These are phyloP conservation scores for Linyphia triangularis DNA, from an alignment of 2,888 invertebrate species.

Conservation along the genomic window DNA sequence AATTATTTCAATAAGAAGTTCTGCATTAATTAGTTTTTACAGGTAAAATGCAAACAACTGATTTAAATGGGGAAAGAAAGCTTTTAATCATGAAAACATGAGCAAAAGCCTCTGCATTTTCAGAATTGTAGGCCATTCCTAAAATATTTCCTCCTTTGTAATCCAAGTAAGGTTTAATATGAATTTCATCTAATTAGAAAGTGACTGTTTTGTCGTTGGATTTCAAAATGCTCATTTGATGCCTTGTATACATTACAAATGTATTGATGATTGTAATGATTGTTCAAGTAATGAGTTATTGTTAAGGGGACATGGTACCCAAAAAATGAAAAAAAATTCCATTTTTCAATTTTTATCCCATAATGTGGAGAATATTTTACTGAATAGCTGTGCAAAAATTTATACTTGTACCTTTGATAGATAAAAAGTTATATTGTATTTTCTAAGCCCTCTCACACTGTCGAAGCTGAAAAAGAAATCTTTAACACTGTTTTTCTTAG, in stretches of 20 bases:
- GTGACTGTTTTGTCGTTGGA: not conserved
- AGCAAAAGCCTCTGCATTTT: not conserved
- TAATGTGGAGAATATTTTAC: no score
- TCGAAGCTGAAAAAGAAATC: no score
- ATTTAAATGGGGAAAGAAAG: not conserved
- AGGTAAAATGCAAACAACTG: no score
- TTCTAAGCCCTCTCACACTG: no score
- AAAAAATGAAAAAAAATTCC: no score
- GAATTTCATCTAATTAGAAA: not conserved
- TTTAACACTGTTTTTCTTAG: no score
- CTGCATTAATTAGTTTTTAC: not conserved
- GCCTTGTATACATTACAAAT: not conserved
- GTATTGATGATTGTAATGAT: not conserved
- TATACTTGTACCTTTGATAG: no score
- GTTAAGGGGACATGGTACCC: no score
- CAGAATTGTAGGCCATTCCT: not conserved
- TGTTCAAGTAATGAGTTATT: not conserved
- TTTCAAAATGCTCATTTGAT: not conserved
- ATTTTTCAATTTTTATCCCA: no score
- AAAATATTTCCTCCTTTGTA: constrained; percentile 8
- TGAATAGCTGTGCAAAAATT: no score
- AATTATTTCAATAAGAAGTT: no score
- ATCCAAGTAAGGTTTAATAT: not conserved
- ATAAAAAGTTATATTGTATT: no score
- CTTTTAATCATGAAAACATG: not conserved